Conservation (phyloP, 1,140 invertebrate species). For the Anoplolepis gracilipes region DNA sequence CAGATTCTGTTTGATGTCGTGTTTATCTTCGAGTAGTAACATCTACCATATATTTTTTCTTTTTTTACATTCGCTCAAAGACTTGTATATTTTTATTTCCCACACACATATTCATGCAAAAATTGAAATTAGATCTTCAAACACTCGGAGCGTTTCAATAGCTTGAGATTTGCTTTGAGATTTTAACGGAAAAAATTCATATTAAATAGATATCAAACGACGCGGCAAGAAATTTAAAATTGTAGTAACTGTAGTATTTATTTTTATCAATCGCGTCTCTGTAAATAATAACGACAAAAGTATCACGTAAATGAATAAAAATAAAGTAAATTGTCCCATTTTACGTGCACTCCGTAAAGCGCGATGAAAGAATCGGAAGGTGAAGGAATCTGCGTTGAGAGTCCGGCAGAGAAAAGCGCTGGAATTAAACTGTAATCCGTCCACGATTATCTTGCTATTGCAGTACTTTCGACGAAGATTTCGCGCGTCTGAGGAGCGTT, state of each 20-base stretch:
- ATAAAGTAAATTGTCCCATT: constrained; percentile 23
- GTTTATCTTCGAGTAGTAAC: neutral
- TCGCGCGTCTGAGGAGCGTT: neutral
- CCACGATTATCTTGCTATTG: constrained; percentile 47
- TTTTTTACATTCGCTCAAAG: neutral
- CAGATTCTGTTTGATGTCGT: neutral
- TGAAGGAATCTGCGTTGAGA: constrained; percentile 12
- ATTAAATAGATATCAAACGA: neutral
- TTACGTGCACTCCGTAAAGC: constrained; percentile 18
- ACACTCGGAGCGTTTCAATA: neutral
- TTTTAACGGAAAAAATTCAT: neutral
- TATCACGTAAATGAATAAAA: constrained; percentile 25
- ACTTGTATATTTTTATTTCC: neutral
- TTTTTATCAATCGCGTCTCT: constrained; percentile 3
- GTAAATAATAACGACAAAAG: constrained; percentile 21
- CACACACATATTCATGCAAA: neutral
- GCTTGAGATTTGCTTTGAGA: neutral
- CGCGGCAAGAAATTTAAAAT: neutral
- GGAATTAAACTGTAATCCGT: constrained; percentile 55
- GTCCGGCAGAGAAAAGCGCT: neutral
- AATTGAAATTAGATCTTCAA: neutral
- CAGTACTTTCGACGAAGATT: constrained; percentile 15
- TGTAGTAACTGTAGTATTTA: neutral
- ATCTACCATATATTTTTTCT: neutral
- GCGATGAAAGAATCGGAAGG: constrained; percentile 24